Base-by-base conservation (phyloP, 2,113 vertebrate species). In the Galemys pyrenaicus region DNA sequence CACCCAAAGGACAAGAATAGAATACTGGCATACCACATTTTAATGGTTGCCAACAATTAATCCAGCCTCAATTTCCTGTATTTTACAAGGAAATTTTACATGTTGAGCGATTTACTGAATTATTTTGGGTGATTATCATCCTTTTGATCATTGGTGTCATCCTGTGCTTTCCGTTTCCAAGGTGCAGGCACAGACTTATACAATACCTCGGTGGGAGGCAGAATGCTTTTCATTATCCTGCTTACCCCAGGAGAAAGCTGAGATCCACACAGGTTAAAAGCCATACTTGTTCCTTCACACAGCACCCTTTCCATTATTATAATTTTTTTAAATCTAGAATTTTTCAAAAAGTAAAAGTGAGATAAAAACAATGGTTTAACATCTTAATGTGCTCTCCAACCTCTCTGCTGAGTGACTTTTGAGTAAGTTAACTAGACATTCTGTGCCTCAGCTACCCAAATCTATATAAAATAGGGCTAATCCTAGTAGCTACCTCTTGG, bases 1-100 rank as follows among this genome's bases (percentile, higher is more conserved):
- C 80, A 96, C 92, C 60, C 68, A 75, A 62, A 81, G 92, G 91
- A 24, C 81, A 95, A 78, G 90, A 95, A 92, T 97, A 96, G 92
- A 84, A 92, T 75, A 65, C 71, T 81, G 77, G 44, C 77, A 54
- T 17, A 41, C 71, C 41, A 22, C 8, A 11, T 80, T 91, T 95
- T 90, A 73, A 84, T 37, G 49, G 67, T 81, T 96, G 87, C 95
- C 75, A 95, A 73, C 71, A 74, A 67, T 87, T 92, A 93, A 93
- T 91, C 89, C 90, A 68, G 78, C 68, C 80, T 93, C 90, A 68
- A 74, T 81, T 94, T 96, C 92, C 49, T 81, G 39, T 49, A 62
- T 83, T 93, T 92, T 92, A 93, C 37, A 73, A 92, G 95, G 92
- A n/a, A n/a, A n/a, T n/a, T n/a, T n/a, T n/a, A n/a, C n/a, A 62